Base-by-base conservation (phyloP, 1,140 invertebrate species). In the Aleiodes sp. region DNA sequence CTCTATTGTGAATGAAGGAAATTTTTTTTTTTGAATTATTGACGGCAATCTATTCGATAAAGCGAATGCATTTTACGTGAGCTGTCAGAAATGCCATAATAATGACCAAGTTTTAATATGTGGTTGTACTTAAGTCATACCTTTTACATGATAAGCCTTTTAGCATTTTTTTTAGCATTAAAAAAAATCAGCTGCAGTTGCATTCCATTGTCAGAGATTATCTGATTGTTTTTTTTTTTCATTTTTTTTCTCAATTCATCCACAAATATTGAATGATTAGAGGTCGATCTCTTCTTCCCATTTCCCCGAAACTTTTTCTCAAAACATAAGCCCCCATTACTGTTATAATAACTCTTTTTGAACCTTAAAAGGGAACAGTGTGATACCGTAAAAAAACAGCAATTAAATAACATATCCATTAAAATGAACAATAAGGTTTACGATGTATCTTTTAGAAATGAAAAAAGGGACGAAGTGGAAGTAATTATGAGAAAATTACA, bases 71-170 rank as follows among this genome's bases (percentile, higher is more conserved):
- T 59, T 59, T 31, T 29, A 26, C 10, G 14, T 77, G 79, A 84
- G 78, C 66, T 77, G 81, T 76, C 81, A 73, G 79, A 59, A 85
- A 84, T 86, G 84, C 84, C 84, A 86, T 86, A 86, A 84, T 82
- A 82, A 85, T 85, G 82, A 86, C 82, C 81, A 85, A 84, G 77
- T 79, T 84, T 75, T 33, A 39, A 31, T 41, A 60, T 82, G 79
- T 85, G 83, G 84, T 86, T 84, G 81, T 85, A 86, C 82, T 85
- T 86, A 84, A 86, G 83, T 86, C 84, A 86, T 86, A 85, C 67
- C 75, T 79, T 82, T 79, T 67, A 56, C 35, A 78, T 80, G 79
- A 70, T 79, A 78, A 81, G 82, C 75, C 71, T 75, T 79, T 73
- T 81, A 77, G 70, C 46, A 76, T 70, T 72, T 65, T 65, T 69